Conservation (phyloP, 2,113 vertebrate species). For the Barbus barbus region DNA sequence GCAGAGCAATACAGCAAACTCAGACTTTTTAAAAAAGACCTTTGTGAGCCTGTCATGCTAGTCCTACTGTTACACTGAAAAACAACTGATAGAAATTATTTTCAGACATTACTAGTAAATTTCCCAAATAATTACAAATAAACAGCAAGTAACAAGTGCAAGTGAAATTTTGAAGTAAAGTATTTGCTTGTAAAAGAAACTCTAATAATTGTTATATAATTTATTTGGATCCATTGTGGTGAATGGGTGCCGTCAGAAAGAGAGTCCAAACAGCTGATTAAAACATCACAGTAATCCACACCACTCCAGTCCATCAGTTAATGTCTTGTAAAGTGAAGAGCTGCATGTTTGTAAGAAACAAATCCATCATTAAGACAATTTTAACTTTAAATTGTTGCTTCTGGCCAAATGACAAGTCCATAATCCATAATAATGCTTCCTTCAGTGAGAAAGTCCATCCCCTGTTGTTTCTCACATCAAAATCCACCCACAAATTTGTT, state of each 20-base stretch:
- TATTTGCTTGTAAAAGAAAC: background rate
- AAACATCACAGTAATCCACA: too few relatives aligned
- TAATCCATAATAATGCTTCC: too few relatives aligned
- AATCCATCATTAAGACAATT: background rate
- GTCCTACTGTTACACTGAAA: too few relatives aligned
- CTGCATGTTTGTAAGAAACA: background rate
- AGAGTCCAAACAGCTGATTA: too few relatives aligned
- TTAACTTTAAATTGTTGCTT: too few relatives aligned
- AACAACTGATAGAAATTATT: background rate
- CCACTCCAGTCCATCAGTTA: background rate
- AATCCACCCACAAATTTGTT: background rate
- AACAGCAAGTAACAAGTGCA: background rate
- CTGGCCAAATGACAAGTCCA: too few relatives aligned
- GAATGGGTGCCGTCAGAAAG: too few relatives aligned
- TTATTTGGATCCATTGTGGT: background rate
- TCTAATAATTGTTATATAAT: background rate
- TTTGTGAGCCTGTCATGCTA: too few relatives aligned
- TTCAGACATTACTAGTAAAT: background rate
- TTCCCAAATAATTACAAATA: background rate
- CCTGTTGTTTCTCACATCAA: background rate
- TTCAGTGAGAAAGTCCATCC: too few relatives aligned
- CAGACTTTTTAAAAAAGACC: background rate
- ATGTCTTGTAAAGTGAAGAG: background rate
- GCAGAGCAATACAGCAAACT: slow-evolving; percentile 3
- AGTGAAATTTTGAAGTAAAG: background rate